Conservation (phyloP, 2,888 invertebrate genomes). For the Eubasilissa splendida region DNA sequence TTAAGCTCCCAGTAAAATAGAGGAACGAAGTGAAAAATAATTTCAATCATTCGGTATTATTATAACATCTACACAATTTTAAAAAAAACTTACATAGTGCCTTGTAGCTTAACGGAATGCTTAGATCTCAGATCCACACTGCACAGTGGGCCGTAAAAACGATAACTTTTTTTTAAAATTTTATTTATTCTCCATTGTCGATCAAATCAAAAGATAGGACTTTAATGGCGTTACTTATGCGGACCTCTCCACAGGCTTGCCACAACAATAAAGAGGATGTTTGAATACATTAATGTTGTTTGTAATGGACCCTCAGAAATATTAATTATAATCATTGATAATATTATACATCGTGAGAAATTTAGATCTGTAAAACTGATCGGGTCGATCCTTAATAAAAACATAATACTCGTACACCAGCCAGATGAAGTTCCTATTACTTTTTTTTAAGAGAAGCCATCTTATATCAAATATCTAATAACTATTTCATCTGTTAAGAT, state of each 20-base stretch:
- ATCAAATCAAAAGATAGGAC: constrained; percentile 48
- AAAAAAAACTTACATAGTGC: background rate
- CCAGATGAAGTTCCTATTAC: too few species aligned
- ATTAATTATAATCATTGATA: constrained; percentile 13
- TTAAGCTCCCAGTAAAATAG: background rate
- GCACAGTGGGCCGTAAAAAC: constrained; percentile 25
- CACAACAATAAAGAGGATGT: constrained; percentile 43
- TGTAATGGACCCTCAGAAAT: background rate
- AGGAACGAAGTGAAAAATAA: background rate
- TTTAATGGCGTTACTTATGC: constrained; percentile 52
- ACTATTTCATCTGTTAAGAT: too few species aligned
- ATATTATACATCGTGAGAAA: constrained; percentile 24
- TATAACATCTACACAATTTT: too few species aligned
- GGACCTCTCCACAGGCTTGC: constrained; percentile 35
- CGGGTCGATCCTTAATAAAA: too few species aligned
- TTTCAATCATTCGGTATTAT: too few species aligned
- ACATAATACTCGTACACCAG: too few species aligned
- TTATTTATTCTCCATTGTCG: constrained; percentile 50
- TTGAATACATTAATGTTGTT: constrained; percentile 20
- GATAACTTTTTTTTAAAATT: constrained; percentile 46
- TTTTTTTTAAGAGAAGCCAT: too few species aligned
- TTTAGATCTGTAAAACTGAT: background rate
- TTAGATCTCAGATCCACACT: background rate
- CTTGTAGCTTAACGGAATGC: background rate
- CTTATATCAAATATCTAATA: too few species aligned